phyloP scores from a whole-genome alignment of 2,888 invertebrate species.

The Thysanoteuthis rhombus region DNA sequence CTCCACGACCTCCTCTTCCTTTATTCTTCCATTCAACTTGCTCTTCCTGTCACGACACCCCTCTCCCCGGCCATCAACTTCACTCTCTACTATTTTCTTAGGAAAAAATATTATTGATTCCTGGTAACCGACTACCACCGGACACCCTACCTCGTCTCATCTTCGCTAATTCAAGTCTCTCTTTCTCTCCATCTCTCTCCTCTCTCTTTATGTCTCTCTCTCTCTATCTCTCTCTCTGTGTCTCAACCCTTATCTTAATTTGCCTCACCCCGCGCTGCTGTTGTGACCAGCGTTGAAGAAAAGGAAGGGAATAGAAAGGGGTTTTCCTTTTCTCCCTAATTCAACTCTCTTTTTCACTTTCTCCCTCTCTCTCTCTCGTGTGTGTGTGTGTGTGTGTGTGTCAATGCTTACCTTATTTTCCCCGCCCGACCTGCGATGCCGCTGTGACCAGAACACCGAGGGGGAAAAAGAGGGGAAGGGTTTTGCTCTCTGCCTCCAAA shows the following conservation, averaged over 20 bases:
- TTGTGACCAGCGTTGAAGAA: neutral
- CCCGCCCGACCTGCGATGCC: neutral
- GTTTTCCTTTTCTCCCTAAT: too few species aligned
- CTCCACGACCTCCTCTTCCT: neutral
- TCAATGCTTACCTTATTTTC: neutral
- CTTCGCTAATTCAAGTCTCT: too few species aligned
- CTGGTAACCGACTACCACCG: neutral
- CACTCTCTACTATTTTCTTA: neutral
- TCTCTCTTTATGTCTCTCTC: too few species aligned
- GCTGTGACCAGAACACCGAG: neutral
- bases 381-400: too few species aligned
- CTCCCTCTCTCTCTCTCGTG: too few species aligned
- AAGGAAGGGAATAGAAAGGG: too few species aligned
- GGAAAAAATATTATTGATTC: neutral
- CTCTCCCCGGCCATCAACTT: neutral
- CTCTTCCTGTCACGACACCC: neutral
- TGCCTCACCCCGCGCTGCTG: neutral
- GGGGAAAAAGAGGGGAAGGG: neutral
- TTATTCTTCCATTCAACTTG: neutral
- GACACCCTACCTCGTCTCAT: neutral
- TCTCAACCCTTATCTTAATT: neutral
- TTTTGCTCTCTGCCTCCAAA: neutral
- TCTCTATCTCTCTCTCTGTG: too few species aligned
- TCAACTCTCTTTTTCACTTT: too few species aligned
- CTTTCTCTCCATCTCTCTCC: too few species aligned